These are phyloP conservation scores for Phalacrocorax pelagicus DNA, from an alignment of 2,113 vertebrate genomes.

Conservation along the genomic window DNA sequence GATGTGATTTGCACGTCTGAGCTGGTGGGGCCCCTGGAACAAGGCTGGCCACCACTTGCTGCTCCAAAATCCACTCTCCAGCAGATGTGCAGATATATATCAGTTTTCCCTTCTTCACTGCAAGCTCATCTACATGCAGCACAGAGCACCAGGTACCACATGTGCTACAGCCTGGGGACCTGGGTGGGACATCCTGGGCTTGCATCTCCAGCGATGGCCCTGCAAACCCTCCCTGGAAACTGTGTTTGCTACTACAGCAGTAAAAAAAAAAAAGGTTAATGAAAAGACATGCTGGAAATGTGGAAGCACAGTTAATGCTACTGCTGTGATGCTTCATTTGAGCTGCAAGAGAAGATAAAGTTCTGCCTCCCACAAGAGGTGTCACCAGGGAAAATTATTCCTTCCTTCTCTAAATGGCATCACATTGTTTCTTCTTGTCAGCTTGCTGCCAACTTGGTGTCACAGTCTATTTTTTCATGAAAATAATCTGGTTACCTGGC, in stretches of 20 bases:
- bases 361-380: constrained; percentile 26
- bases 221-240: background rate
- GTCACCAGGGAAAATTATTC: constrained; percentile 24
- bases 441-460: background rate
- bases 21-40: background rate
- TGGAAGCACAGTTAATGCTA: background rate
- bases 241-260: background rate
- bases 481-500: background rate
- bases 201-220: background rate
- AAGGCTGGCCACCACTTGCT: background rate
- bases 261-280: background rate
- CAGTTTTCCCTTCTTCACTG: background rate
- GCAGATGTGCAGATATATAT: background rate
- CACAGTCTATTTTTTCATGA: background rate
- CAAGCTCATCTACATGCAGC: background rate
- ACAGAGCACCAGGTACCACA: rapidly evolving
- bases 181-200: background rate
- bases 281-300: background rate
- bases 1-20: rapidly evolving
- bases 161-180: background rate
- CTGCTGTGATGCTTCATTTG: background rate
- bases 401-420: constrained; percentile 17
- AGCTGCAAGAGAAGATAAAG: constrained; percentile 29
- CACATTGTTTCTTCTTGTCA: background rate
- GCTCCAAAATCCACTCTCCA: background rate